These are phyloP conservation scores for Parochlus steinenii DNA, from an alignment of 2,888 invertebrate genomes.

Conservation along the genomic window DNA sequence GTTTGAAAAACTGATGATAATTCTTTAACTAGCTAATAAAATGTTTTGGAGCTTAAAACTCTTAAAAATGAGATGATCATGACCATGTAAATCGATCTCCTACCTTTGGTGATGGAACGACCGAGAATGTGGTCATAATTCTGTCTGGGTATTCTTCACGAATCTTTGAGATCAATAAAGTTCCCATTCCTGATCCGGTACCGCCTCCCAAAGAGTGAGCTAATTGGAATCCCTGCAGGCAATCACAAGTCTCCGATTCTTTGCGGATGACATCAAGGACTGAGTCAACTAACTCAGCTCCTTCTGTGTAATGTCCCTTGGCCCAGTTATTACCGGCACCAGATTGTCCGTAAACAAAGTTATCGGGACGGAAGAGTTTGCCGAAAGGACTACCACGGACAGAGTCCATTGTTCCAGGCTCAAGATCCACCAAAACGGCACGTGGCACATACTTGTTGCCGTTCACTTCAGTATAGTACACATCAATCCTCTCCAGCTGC, in stretches of 20 bases:
- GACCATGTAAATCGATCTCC: constrained; percentile 16
- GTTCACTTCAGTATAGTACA: constrained; percentile 63
- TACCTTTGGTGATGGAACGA: constrained; percentile 69
- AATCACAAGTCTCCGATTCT: constrained; percentile 62
- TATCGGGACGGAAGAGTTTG: constrained; percentile 69
- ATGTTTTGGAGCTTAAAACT: too few relatives aligned
- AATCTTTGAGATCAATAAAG: constrained; percentile 61
- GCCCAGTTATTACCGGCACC: too few relatives aligned
- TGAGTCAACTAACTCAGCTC: constrained; percentile 55
- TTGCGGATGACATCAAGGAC: constrained; percentile 52
- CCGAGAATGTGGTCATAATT: constrained; percentile 66
- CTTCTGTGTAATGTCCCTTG: constrained; percentile 69
- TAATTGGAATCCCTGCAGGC: constrained; percentile 56
- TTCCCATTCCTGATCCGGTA: constrained; percentile 68
- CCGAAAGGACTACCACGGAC: constrained; percentile 66
- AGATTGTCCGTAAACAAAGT: constrained; percentile 71
- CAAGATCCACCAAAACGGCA: constrained; percentile 70
- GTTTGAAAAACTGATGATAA: too few relatives aligned
- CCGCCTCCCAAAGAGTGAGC: constrained; percentile 68
- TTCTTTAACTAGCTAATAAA: too few relatives aligned
- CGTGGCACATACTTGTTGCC: constrained; percentile 65
- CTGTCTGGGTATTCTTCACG: constrained; percentile 73
- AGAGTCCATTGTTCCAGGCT: constrained; percentile 80
- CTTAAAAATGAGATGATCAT: too few relatives aligned
- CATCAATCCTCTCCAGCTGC: constrained; percentile 61